Evolutionary conservation across 2,888 invertebrate genomes (phyloP).

Genomic region (Arge pagana): DNA sequence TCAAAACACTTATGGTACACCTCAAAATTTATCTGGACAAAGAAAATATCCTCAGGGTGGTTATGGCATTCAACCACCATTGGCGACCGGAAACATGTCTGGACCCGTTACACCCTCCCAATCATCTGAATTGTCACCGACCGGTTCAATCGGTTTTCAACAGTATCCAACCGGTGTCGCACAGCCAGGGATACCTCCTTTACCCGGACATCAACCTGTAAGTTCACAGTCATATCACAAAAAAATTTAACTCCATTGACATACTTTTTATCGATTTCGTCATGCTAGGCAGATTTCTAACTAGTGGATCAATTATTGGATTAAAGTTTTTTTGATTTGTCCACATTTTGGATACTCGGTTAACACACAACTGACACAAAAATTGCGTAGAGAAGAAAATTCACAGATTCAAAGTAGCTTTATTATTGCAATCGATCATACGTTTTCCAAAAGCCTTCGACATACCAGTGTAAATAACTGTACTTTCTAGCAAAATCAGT

Average conservation of each 20-base stretch:
- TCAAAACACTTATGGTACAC: slow-evolving; percentile 35
- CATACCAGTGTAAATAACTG: not conserved
- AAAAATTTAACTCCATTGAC: too few species aligned
- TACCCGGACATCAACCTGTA: slow-evolving; percentile 38
- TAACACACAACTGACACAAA: too few species aligned
- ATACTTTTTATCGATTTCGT: too few species aligned
- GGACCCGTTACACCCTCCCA: slow-evolving; percentile 23
- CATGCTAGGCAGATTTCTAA: too few species aligned
- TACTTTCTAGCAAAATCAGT: slow-evolving; percentile 52
- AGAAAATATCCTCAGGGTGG: slow-evolving; percentile 41
- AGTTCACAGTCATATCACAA: too few species aligned
- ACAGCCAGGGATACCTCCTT: slow-evolving; percentile 32
- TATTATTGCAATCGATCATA: not conserved
- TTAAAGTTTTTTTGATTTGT: too few species aligned
- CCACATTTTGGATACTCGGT: too few species aligned
- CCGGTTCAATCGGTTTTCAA: slow-evolving; percentile 24
- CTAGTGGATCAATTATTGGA: too few species aligned
- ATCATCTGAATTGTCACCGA: slow-evolving; percentile 19
- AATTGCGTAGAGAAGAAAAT: too few species aligned
- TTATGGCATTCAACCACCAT: slow-evolving; percentile 33
- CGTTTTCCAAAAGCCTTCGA: not conserved
- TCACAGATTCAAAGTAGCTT: too few species aligned
- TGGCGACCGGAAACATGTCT: slow-evolving; percentile 34
- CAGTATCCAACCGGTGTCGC: slow-evolving; percentile 29
- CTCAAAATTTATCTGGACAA: slow-evolving; percentile 46